A percentile compares a stretch with the other conserved stretches of the same genome.
Conservation (phyloP, 2,797 vertebrate genomes). For the Lateolabrax maculatus region DNA sequence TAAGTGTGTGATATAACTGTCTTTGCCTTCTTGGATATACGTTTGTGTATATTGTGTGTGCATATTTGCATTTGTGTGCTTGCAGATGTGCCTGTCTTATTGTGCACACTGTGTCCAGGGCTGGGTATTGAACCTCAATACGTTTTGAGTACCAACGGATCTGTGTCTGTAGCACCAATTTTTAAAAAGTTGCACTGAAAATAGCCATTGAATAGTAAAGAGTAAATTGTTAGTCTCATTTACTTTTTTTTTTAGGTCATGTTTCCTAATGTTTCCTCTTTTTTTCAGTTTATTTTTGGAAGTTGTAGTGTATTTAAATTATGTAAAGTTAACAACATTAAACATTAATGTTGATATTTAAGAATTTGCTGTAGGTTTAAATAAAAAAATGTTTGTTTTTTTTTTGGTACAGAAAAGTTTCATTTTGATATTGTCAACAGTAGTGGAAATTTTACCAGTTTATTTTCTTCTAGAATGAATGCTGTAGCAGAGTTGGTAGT, state of each 20-base stretch:
- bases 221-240: not conserved
- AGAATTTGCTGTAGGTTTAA: not conserved
- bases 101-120: constrained; percentile 1
- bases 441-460: not conserved
- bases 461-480: not conserved
- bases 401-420: not conserved
- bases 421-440: no score
- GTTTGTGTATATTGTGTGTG: constrained; percentile 21
- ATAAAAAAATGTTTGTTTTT: not conserved
- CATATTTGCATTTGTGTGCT: constrained; percentile 37
- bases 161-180: constrained; percentile 1
- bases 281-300: not conserved
- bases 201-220: accelerated
- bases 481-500: not conserved
- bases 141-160: not conserved
- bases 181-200: not conserved
- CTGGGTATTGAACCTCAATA: not conserved
- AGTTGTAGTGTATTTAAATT: not conserved
- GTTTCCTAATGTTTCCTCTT: not conserved
- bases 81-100: constrained; percentile 22
- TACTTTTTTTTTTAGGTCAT: not conserved
- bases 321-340: not conserved
- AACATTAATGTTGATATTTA: not conserved
- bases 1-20: constrained; percentile 49
- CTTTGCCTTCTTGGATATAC: constrained; percentile 38